Conservation (phyloP, 2,888 invertebrate genomes). For the Drosophila antonietae region DNA sequence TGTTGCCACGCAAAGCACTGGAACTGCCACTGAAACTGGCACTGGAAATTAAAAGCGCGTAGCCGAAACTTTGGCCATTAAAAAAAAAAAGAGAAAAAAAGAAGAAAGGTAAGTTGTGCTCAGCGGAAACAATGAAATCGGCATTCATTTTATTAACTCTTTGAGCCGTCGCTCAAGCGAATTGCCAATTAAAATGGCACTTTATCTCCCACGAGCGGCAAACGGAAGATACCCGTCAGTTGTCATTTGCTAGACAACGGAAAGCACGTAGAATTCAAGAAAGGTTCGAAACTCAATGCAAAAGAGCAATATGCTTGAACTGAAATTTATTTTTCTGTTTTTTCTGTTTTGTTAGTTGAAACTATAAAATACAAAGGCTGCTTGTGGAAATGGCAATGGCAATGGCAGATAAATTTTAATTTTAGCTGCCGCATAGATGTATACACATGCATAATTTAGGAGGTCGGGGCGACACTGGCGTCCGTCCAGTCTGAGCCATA, state of each 20-base stretch:
- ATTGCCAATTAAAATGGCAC: conserved; percentile 65
- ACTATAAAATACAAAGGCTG: conserved; percentile 45
- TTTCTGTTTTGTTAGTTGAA: conserved; percentile 26
- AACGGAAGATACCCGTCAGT: conserved; percentile 17
- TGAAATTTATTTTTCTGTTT: conserved; percentile 11
- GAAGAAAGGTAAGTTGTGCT: conserved; percentile 18
- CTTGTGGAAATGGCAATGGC: conserved; percentile 34
- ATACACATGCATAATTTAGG: conserved; percentile 63
- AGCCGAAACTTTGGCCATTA: conserved; percentile 47
- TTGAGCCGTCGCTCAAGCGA: conserved; percentile 48
- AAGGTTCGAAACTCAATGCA: neutral
- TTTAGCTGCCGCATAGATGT: conserved; percentile 54
- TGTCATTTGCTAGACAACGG: conserved; percentile 27
- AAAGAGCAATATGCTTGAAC: conserved; percentile 42
- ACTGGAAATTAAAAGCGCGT: conserved; percentile 62
- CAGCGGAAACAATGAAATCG: conserved; percentile 60
- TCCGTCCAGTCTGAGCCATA: conserved; percentile 64
- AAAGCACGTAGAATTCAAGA: conserved; percentile 33
- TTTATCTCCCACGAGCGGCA: neutral
- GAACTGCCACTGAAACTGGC: conserved; percentile 11
- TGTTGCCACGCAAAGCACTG: conserved; percentile 50
- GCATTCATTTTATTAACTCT: conserved; percentile 70
- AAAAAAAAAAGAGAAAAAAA: conserved; percentile 2
- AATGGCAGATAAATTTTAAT: conserved; percentile 69
- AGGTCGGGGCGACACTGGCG: conserved; percentile 42